Evolutionary conservation across 92 coral and sea anemone genomes (phyloP), one percentile per base, ranked within the genome.

Genomic region (Actinostola sp.): DNA sequence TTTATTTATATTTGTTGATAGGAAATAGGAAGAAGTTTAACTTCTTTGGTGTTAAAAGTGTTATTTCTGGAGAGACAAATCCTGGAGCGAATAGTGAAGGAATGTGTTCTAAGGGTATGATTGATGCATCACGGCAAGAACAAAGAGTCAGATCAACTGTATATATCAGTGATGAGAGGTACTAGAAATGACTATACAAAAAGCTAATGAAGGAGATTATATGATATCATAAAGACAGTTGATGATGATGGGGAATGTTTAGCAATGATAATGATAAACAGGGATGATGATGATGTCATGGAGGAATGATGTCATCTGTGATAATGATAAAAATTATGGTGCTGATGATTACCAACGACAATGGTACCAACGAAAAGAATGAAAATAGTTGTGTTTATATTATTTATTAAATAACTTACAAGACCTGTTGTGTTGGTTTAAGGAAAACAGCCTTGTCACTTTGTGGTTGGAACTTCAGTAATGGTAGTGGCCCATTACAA

Each of bases 101-200:
- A 34, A 79, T 81, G 42, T 83, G 87, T 61, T 78, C 92, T 11
- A 71, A 85, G 62, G 73, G 90, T 49, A 84, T 77, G 46, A 43
- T 59, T 15, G 91, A 90, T 35, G 30, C 66, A 29, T 83, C 91
- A 10, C 80, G 58, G 52, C 89, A 88, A 57, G 93, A 90, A 35
- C 85, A 89, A 35, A 83, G 92, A 41, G 32, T 85, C 63, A 86
- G 86, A 12, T 85, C 98, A 8, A 89, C 92, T 13, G 88, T 85
- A 14, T 93, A 93, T 61, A 82, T 49, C 55, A 91, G 92, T 73
- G 96, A 93, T 3, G 97, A 93, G 66, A 93, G 98, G 98, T 91
- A 54, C n/a, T n/a, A n/a, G n/a, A n/a, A n/a, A n/a, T n/a, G n/a
- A n/a, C n/a, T n/a, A n/a, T n/a, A n/a, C n/a, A n/a, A n/a, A n/a